Evolutionary conservation across 2,113 vertebrate genomes (phyloP).

Genomic region (Eretmochelys imbricata): DNA sequence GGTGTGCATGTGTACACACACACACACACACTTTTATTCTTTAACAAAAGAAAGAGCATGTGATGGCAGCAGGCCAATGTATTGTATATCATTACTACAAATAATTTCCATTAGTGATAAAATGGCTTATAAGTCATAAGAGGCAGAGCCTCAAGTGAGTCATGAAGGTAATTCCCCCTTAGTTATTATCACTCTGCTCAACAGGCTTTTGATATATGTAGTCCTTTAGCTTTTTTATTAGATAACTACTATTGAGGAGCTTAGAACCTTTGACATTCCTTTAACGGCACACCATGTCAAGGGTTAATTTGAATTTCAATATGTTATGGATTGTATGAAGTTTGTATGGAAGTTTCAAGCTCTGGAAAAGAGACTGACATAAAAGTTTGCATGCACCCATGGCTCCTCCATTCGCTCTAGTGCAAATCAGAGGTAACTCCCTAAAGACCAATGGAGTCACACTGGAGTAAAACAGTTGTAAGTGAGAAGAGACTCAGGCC

Average conservation of each 20-base stretch:
- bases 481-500: neutral
- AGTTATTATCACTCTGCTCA: conserved; percentile 27
- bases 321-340: neutral
- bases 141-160: conserved; percentile 32
- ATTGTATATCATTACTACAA: conserved; percentile 9
- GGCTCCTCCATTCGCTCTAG: neutral
- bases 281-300: neutral
- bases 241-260: neutral
- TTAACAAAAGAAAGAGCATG: neutral
- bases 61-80: neutral
- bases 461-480: rapidly evolving
- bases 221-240: conserved; percentile 25
- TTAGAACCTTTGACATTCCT: neutral
- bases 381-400: neutral
- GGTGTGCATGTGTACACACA: neutral
- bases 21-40: neutral
- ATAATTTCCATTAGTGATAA: conserved; percentile 10
- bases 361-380: neutral
- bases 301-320: conserved; percentile 28
- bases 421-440: neutral
- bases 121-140: conserved; percentile 35
- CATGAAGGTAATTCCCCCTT: conserved; percentile 42
- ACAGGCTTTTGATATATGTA: conserved; percentile 38
- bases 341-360: neutral
- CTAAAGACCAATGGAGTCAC: neutral